phyloP scores from a whole-genome alignment of 2,797 vertebrate species.

The Cheirogaleus major region DNA sequence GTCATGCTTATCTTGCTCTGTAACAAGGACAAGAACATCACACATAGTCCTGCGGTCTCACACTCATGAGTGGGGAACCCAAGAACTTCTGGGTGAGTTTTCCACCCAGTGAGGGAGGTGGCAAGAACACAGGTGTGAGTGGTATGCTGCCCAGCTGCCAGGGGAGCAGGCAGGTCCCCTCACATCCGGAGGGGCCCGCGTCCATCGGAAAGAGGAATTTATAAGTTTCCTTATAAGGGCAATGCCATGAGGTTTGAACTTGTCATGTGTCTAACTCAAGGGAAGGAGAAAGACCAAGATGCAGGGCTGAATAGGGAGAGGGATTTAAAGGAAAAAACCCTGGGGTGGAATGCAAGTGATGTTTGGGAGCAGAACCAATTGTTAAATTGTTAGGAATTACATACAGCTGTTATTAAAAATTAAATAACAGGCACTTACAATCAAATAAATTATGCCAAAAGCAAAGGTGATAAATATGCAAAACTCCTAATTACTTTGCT shows the following conservation, averaged over 20 bases:
- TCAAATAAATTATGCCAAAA: neutral
- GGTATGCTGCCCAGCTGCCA: constrained; percentile 44
- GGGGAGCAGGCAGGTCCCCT: constrained; percentile 49
- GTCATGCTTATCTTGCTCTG: constrained; percentile 36
- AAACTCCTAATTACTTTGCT: neutral
- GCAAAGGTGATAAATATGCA: neutral
- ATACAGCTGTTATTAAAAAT: neutral
- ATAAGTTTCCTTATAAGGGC: neutral
- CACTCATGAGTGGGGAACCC: neutral
- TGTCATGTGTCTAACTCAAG: neutral
- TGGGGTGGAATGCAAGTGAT: neutral
- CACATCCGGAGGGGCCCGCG: neutral
- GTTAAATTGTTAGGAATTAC: neutral
- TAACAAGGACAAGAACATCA: neutral
- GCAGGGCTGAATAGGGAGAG: neutral
- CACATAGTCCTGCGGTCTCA: constrained; percentile 31
- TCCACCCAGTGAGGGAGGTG: neutral
- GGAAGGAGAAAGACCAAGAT: neutral
- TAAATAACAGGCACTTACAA: neutral
- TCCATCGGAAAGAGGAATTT: constrained; percentile 47
- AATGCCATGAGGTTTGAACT: neutral
- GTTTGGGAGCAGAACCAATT: neutral
- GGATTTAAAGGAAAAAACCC: neutral
- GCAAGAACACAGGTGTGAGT: constrained; percentile 43
- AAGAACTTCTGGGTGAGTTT: constrained; percentile 16